Evolutionary conservation across 2,888 invertebrate genomes (phyloP).

Genomic region (Melangyna quadrimaculata): DNA sequence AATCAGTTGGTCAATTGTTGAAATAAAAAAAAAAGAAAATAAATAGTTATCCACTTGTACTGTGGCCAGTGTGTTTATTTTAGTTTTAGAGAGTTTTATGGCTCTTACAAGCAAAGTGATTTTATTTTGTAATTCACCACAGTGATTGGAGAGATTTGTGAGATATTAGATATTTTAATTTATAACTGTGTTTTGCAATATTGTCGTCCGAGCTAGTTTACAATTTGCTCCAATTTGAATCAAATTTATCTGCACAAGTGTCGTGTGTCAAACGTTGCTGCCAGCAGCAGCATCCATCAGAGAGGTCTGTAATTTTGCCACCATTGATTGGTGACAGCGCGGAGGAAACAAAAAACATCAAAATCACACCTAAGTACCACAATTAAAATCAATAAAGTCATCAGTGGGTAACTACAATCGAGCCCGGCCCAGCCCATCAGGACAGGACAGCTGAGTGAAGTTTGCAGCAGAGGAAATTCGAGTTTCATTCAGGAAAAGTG

Average conservation of each 20-base stretch:
- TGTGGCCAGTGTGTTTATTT: background rate
- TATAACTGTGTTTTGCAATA: background rate
- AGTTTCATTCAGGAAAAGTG: conserved; percentile 68
- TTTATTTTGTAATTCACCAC: background rate
- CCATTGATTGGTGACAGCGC: background rate
- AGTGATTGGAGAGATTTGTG: conserved; percentile 28
- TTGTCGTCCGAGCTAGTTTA: conserved; percentile 5
- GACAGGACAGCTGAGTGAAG: conserved; percentile 41
- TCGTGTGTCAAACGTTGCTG: background rate
- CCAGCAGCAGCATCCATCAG: too few species aligned
- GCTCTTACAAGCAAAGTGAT: background rate
- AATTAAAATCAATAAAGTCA: conserved; percentile 22
- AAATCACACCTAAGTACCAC: background rate
- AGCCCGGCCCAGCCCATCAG: conserved; percentile 24
- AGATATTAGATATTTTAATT: conserved; percentile 36
- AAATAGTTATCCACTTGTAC: conserved; percentile 7
- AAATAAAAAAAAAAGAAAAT: conserved; percentile 15
- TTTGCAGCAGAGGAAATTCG: conserved; percentile 46
- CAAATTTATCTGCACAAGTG: background rate
- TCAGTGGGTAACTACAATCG: background rate
- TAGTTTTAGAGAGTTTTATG: conserved; percentile 55
- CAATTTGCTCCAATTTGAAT: conserved; percentile 21
- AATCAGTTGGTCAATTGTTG: conserved; percentile 51
- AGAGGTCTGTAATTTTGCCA: conserved; percentile 1
- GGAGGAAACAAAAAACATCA: background rate